These are phyloP conservation scores for Bellardia bayeri DNA, from an alignment of 2,888 invertebrate species.

Conservation along the genomic window DNA sequence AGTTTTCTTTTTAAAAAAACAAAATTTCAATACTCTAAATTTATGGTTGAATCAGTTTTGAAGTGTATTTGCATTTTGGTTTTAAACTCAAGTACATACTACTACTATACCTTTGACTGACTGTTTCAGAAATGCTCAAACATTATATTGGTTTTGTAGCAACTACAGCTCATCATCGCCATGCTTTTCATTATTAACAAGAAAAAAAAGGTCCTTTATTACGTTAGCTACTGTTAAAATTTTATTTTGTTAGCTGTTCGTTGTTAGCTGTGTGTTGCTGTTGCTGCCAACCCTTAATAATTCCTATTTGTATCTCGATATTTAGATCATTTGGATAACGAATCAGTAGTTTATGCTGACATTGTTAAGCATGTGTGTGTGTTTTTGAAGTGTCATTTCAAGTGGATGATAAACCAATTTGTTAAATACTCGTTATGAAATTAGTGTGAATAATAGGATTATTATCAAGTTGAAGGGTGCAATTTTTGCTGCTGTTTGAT, in stretches of 20 bases:
- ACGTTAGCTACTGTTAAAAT: conserved; percentile 40
- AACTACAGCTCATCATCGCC: conserved; percentile 12
- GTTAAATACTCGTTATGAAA: conserved; percentile 74
- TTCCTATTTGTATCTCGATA: neutral
- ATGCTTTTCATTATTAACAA: neutral
- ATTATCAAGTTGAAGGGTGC: conserved; percentile 71
- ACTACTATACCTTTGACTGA: neutral
- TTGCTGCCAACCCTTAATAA: conserved; percentile 55
- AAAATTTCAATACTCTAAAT: conserved; percentile 38
- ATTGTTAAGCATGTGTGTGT: conserved; percentile 11
- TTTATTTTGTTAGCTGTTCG: conserved; percentile 13
- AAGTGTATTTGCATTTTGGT: conserved; percentile 64
- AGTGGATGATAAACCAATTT: conserved; percentile 74
- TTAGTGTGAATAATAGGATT: conserved; percentile 79
- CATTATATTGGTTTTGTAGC: neutral
- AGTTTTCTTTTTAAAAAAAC: conserved; percentile 25
- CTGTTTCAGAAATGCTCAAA: neutral
- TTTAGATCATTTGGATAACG: conserved; percentile 27
- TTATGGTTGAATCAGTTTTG: conserved; percentile 52
- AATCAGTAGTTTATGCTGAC: conserved; percentile 2
- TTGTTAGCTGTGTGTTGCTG: conserved; percentile 19
- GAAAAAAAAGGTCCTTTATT: conserved; percentile 6
- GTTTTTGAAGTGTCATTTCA: conserved; percentile 57
- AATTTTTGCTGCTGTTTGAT: conserved; percentile 59
- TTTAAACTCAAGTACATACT: conserved; percentile 34